A percentile compares a stretch with the other conserved stretches of the same genome.
Conservation (phyloP, 2,797 vertebrate genomes). For the Tapera naevia region DNA sequence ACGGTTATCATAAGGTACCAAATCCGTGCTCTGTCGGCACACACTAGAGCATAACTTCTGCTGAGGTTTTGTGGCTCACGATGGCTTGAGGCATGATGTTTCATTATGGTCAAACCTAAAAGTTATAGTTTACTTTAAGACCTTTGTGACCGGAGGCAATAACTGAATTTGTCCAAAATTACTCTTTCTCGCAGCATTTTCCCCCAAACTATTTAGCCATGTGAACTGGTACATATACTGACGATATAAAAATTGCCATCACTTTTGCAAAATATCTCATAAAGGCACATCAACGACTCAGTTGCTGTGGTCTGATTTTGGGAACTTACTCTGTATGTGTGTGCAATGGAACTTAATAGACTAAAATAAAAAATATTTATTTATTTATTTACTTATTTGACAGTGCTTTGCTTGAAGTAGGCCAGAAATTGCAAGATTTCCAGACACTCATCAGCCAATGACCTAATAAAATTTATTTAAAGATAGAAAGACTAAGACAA, state of each 20-base stretch:
- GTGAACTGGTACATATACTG: not conserved
- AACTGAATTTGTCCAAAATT: constrained; percentile 24
- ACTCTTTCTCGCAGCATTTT: not conserved
- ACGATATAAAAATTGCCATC: not conserved
- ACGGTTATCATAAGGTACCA: constrained; percentile 63
- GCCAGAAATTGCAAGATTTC: not conserved
- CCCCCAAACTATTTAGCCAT: not conserved
- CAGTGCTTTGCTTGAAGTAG: not conserved
- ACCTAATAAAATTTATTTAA: not conserved
- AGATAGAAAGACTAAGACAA: not conserved
- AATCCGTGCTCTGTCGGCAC: constrained; percentile 46
- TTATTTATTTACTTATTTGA: too few relatives aligned
- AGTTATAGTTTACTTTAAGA: constrained; percentile 64
- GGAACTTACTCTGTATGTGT: not conserved
- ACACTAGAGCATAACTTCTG: constrained; percentile 58
- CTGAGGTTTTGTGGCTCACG: constrained; percentile 52
- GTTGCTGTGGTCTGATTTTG: not conserved
- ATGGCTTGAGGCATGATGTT: constrained; percentile 9
- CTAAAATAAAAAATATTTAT: not conserved
- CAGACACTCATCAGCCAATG: not conserved
- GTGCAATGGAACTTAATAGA: not conserved
- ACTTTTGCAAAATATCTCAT: not conserved
- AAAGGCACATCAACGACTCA: not conserved
- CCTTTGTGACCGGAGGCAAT: constrained; percentile 20
- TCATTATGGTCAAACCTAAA: constrained; percentile 46